Evolutionary conservation across 1,140 invertebrate species (phyloP), one percentile per base, ranked within the genome.

Genomic region (Rhizoglyphus robini): DNA sequence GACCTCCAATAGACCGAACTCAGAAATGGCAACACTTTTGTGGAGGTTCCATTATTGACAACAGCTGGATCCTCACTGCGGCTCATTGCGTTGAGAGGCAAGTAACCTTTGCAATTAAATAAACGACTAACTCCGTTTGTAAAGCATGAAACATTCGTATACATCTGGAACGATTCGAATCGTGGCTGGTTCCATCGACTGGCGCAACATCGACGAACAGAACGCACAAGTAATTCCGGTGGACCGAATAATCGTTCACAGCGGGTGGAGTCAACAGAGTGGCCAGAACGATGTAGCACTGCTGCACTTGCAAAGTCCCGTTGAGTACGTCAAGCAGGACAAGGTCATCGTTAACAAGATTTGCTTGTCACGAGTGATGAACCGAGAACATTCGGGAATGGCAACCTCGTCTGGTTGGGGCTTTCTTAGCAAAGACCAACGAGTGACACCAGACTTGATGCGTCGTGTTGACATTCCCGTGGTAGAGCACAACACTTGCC

Each of bases 1-100:
- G 15, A 41, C 60, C 60, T 38, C 61, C 61, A 54, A 46, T 48
- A 13, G 61, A 46, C 2, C n/a, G n/a, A n/a, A 63, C 18, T 32
- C n/a, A 20, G 23, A 47, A 48, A 38, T 64, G 63, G 63, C 63
- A 64, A 63, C 65, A 67, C 36, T 63, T 51, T 65, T 93, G 90
- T 73, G 90, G 90, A 0, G 90, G 88, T 3, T 89, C 88, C 0
- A 76, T 94, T 18, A 79, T 92, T 61, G 90, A 88, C 66, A 87
- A 90, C 70, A 79, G 86, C 77, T 93, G 88, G 88, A 81, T 93
- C 13, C 77, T 94, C 25, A 93, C 90, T 0, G 90, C 90, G 0
- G 90, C 89, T 4, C 90, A 95, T 76, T 95, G 91, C 74, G 84
- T 94, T 67, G 83, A 88, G 73, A 92, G 92, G 89, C 92, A 51